phyloP scores from a whole-genome alignment of 2,888 invertebrate genomes.

The Drosophila putrida region DNA sequence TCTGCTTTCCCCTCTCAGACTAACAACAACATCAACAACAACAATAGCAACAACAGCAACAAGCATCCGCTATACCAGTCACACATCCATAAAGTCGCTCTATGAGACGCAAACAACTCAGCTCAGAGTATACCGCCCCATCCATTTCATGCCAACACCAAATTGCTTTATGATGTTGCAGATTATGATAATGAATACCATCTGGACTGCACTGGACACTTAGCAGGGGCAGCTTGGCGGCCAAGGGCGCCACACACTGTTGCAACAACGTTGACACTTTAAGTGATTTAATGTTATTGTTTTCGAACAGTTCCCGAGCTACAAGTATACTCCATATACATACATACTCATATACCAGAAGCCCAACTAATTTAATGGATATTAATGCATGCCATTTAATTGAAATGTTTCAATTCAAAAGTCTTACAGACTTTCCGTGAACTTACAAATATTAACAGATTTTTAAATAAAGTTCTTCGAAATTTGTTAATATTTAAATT shows the following conservation, averaged over 20 bases:
- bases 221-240: constrained; percentile 22
- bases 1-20: constrained; percentile 45
- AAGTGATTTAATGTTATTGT: constrained; percentile 85
- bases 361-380: constrained; percentile 66
- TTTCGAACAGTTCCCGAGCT: constrained; percentile 45
- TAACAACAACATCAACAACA: constrained; percentile 18
- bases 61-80: constrained; percentile 52
- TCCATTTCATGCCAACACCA: constrained; percentile 44
- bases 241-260: constrained; percentile 46
- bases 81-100: constrained; percentile 69
- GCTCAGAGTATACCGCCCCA: constrained; percentile 42
- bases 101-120: constrained; percentile 75
- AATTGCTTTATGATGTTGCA: constrained; percentile 83
- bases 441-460: constrained; percentile 20
- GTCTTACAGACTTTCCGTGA: constrained; percentile 1
- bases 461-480: constrained; percentile 1
- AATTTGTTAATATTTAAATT: constrained; percentile 6
- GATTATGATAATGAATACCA: constrained; percentile 83
- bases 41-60: constrained; percentile 23
- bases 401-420: constrained; percentile 58
- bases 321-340: constrained; percentile 9
- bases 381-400: constrained; percentile 72
- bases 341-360: constrained; percentile 8
- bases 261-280: constrained; percentile 78
- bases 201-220: constrained; percentile 78